A percentile compares a stretch with the other conserved stretches of the same genome.
These are phyloP conservation scores for Cherax destructor DNA, from an alignment of 1,140 invertebrate species.

Conservation along the genomic window DNA sequence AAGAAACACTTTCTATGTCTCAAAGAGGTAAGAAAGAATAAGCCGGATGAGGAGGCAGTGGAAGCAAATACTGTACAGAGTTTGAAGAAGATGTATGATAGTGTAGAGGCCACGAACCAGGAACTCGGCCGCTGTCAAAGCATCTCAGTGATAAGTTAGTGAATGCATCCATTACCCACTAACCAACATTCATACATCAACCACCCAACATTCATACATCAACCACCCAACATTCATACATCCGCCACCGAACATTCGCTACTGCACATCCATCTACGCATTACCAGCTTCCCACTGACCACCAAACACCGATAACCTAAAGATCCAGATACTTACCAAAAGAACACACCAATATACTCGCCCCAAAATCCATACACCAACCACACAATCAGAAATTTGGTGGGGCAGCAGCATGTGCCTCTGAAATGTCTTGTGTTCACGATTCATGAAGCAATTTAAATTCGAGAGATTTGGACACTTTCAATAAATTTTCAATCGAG, in stretches of 20 bases:
- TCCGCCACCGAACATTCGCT: too few relatives aligned
- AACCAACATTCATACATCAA: too few relatives aligned
- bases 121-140: too few relatives aligned
- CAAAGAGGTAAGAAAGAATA: too few relatives aligned
- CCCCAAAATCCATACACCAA: background rate
- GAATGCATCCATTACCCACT: too few relatives aligned
- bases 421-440: conserved; percentile 41
- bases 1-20: too few relatives aligned
- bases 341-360: background rate
- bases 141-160: too few relatives aligned
- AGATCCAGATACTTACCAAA: background rate
- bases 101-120: too few relatives aligned
- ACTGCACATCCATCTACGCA: too few relatives aligned
- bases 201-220: background rate
- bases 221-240: background rate
- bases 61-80: too few relatives aligned
- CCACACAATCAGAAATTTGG: conserved; percentile 5
- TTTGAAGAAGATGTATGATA: too few relatives aligned
- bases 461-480: conserved; percentile 22
- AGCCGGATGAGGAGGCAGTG: too few relatives aligned
- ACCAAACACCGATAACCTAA: background rate
- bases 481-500: conserved; percentile 42
- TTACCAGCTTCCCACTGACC: background rate
- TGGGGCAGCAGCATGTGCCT: conserved; percentile 26
- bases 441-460: conserved; percentile 49